phyloP scores from a whole-genome alignment of 2,888 invertebrate genomes.

The Philereme vetulata region DNA sequence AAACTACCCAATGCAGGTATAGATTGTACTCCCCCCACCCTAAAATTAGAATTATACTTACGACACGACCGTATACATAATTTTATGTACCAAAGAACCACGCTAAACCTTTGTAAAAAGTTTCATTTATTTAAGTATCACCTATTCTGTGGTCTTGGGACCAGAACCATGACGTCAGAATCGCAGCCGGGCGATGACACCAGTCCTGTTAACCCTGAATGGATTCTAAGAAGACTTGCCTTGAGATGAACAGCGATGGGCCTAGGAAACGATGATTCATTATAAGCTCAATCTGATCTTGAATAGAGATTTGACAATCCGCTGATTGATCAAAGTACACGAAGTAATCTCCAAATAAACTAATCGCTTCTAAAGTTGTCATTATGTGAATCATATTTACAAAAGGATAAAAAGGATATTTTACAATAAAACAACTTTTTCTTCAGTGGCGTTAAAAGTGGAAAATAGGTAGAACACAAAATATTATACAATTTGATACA shows the following conservation, averaged over 20 bases:
- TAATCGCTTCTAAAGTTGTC: background rate
- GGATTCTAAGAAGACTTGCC: conserved; percentile 34
- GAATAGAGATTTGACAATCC: conserved; percentile 31
- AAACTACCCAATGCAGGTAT: too few relatives aligned
- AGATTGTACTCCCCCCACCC: too few relatives aligned
- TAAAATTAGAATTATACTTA: too few relatives aligned
- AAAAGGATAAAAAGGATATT: too few relatives aligned
- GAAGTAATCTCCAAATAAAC: conserved; percentile 9
- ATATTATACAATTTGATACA: too few relatives aligned
- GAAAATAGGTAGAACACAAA: too few relatives aligned
- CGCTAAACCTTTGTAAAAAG: conserved; percentile 16
- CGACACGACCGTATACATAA: too few relatives aligned
- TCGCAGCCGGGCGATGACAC: conserved; percentile 36
- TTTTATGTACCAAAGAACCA: background rate
- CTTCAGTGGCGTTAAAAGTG: too few relatives aligned
- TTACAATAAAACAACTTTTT: too few relatives aligned
- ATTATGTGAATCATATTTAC: background rate
- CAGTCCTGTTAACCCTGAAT: conserved; percentile 36
- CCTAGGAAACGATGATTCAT: conserved; percentile 35
- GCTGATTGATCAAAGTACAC: conserved; percentile 29
- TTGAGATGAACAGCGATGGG: conserved; percentile 21
- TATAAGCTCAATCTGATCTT: conserved; percentile 21
- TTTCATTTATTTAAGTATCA: background rate
- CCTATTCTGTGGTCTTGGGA: conserved; percentile 20
- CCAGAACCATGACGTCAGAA: conserved; percentile 35